Percentiles rank a stretch among this genome's conserved stretches.
These are phyloP conservation scores for Scomber japonicus DNA, from an alignment of 2,113 vertebrate genomes.

Conservation along the genomic window DNA sequence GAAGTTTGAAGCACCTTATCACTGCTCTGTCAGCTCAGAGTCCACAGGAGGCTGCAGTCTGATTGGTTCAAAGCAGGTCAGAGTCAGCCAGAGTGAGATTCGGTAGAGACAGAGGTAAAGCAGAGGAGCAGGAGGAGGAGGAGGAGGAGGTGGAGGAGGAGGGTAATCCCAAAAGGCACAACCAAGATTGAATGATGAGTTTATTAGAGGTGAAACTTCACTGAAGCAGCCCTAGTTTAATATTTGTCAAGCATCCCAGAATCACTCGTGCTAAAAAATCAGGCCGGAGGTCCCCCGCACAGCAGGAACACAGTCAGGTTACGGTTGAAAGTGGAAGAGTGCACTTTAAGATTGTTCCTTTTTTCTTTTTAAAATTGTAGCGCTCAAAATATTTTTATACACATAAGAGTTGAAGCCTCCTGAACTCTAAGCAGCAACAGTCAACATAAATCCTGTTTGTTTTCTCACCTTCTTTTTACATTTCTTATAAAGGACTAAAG, in stretches of 20 bases:
- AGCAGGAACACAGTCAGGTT: too few relatives aligned
- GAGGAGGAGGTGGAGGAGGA: conserved; percentile 25
- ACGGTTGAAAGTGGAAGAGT: too few relatives aligned
- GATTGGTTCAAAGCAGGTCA: conserved; percentile 58
- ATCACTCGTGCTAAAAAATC: not conserved
- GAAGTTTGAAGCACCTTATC: conserved; percentile 21
- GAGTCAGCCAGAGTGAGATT: conserved; percentile 28
- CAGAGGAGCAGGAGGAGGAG: conserved; percentile 5
- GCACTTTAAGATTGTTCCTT: too few relatives aligned
- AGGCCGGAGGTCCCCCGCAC: too few relatives aligned
- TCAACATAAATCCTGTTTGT: too few relatives aligned
- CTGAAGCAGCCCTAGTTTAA: not conserved
- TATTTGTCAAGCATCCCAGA: not conserved
- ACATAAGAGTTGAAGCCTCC: too few relatives aligned
- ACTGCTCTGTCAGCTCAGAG: conserved; percentile 24
- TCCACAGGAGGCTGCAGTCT: not conserved
- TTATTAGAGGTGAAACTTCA: conserved; percentile 18
- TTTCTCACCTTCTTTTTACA: too few relatives aligned
- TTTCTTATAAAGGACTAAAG: too few relatives aligned
- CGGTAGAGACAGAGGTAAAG: conserved; percentile 41
- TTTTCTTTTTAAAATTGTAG: too few relatives aligned
- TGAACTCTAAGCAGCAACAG: too few relatives aligned
- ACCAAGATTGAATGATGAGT: conserved; percentile 17
- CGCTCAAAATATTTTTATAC: too few relatives aligned
- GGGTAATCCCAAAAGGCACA: conserved; percentile 4